Evolutionary conservation across 2,113 vertebrate genomes (phyloP).

Genomic region (Panthera leo): DNA sequence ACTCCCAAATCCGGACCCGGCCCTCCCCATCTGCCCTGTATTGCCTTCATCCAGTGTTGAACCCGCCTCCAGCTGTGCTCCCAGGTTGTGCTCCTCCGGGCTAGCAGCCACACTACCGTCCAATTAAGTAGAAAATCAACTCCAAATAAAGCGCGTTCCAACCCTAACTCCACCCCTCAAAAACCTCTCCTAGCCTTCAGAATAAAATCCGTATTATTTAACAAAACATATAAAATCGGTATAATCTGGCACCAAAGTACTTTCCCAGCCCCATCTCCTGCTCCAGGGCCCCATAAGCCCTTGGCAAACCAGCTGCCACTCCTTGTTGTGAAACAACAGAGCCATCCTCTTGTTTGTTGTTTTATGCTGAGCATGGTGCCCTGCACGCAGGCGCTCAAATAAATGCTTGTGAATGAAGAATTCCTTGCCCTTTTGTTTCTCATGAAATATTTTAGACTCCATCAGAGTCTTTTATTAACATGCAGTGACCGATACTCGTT

Average conservation of each 20-base stretch:
- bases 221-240: neutral
- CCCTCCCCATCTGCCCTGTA: neutral
- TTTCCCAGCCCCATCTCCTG: neutral
- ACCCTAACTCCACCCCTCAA: neutral
- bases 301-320: neutral
- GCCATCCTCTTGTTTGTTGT: neutral
- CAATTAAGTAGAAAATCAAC: neutral
- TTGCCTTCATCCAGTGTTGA: neutral
- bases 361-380: neutral
- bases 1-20: neutral
- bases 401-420: neutral
- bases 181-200: neutral
- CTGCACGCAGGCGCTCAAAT: neutral
- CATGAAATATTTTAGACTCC: neutral
- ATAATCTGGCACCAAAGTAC: neutral
- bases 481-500: neutral
- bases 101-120: neutral
- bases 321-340: neutral
- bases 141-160: neutral
- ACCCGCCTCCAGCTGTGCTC: neutral
- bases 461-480: neutral
- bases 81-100: fast-evolving
- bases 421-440: neutral
- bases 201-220: neutral
- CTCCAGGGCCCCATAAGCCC: neutral